Evolutionary conservation across 2,888 invertebrate species (phyloP).

Genomic region (Craniophora ligustri): DNA sequence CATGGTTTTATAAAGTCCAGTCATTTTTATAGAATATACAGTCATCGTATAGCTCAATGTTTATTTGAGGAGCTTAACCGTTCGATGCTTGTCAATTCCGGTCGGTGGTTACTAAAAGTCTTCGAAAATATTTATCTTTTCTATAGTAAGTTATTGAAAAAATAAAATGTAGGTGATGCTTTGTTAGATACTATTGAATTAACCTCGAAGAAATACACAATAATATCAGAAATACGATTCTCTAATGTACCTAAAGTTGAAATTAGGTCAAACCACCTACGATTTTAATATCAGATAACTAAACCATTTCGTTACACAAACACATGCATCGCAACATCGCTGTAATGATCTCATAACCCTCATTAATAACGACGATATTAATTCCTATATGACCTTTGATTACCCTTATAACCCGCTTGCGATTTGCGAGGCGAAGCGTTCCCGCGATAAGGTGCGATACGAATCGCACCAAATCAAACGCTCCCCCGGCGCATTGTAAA

Average conservation of each 20-base stretch:
- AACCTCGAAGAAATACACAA: not conserved
- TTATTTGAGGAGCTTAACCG: too few relatives aligned
- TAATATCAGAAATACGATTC: constrained; percentile 11
- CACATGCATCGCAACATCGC: constrained; percentile 16
- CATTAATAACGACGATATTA: constrained; percentile 48
- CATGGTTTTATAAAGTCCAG: too few relatives aligned
- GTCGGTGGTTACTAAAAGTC: too few relatives aligned
- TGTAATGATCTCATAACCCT: constrained; percentile 40
- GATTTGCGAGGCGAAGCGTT: constrained; percentile 36
- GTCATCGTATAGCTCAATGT: too few relatives aligned
- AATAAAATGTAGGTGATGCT: too few relatives aligned
- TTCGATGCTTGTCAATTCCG: too few relatives aligned
- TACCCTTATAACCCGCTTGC: constrained; percentile 44
- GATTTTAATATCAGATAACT: constrained; percentile 34
- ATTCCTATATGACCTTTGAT: constrained; percentile 50
- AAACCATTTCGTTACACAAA: constrained; percentile 41
- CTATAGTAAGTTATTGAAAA: too few relatives aligned
- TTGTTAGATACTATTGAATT: too few relatives aligned
- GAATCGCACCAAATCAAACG: constrained; percentile 79
- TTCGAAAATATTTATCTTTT: too few relatives aligned
- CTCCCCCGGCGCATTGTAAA: constrained; percentile 73
- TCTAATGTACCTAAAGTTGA: constrained; percentile 4
- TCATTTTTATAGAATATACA: too few relatives aligned
- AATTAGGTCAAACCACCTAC: constrained; percentile 27
- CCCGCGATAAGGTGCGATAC: constrained; percentile 63